Percentiles rank a stretch among this genome's conserved stretches.
Conservation (phyloP, 2,113 vertebrate genomes). For the Tragelaphus buxtoni region DNA sequence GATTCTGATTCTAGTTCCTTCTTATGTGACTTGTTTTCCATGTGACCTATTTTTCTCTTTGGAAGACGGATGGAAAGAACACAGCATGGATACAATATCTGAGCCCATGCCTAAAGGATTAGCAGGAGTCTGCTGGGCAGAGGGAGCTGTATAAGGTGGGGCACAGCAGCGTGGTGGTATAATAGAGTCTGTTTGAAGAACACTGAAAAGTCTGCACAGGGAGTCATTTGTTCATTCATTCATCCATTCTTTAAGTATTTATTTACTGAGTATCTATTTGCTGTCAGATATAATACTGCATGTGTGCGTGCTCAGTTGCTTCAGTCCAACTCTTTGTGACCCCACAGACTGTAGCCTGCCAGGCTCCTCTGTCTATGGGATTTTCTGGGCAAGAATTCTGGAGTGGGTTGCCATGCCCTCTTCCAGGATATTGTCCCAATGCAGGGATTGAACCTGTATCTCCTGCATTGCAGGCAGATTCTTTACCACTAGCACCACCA, state of each 20-base stretch:
- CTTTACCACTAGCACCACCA: background rate
- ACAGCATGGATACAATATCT: background rate
- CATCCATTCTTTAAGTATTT: background rate
- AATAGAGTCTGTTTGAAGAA: background rate
- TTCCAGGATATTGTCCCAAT: background rate
- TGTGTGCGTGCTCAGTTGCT: background rate
- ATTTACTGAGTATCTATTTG: background rate
- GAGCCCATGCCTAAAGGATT: background rate
- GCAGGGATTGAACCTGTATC: background rate
- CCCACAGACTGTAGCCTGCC: background rate
- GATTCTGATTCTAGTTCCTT: background rate
- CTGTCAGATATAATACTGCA: background rate
- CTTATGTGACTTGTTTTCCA: background rate
- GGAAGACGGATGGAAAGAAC: background rate
- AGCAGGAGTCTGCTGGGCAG: background rate
- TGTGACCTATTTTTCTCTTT: background rate
- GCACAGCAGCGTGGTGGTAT: background rate
- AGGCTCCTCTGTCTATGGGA: background rate
- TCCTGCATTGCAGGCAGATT: background rate
- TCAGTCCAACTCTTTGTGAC: background rate
- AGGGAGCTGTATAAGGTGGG: background rate
- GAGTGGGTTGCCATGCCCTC: background rate
- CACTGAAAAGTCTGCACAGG: background rate
- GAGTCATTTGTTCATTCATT: background rate
- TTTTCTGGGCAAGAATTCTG: background rate